Evolutionary conservation across 2,888 invertebrate genomes (phyloP).

Genomic region (Lithophane ornitopus): DNA sequence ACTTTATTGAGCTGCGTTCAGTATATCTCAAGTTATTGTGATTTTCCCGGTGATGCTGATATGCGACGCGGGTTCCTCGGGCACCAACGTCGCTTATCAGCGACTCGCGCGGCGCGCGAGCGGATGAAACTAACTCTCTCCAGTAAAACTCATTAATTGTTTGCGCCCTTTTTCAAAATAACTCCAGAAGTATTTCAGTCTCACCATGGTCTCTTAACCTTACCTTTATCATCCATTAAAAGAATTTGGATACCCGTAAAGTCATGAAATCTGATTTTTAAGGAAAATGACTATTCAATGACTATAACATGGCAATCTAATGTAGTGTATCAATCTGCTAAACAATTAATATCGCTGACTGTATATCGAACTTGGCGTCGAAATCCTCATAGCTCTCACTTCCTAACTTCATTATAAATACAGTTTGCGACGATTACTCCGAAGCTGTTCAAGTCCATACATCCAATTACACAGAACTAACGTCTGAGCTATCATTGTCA

Average conservation of each 20-base stretch:
- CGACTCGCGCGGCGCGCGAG: no score
- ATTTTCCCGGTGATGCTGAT: no score
- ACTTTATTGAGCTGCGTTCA: no score
- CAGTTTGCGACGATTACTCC: slow-evolving; percentile 22
- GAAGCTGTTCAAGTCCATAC: slow-evolving; percentile 34
- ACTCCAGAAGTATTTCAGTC: background rate
- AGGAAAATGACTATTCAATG: background rate
- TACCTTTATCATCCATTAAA: no score
- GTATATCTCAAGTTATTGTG: no score
- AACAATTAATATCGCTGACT: background rate
- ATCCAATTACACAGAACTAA: slow-evolving; percentile 35
- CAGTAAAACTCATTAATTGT: background rate
- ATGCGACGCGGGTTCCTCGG: no score
- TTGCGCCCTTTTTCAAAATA: background rate
- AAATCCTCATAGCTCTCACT: background rate
- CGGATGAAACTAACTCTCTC: slow-evolving; percentile 1
- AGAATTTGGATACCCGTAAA: no score
- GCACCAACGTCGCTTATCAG: no score
- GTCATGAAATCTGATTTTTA: no score
- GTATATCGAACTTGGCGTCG: background rate
- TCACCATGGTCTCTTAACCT: no score
- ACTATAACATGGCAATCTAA: background rate
- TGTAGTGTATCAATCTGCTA: background rate
- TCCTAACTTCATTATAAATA: slow-evolving; percentile 24
- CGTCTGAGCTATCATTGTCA: slow-evolving; percentile 30